phyloP scores from a whole-genome alignment of 1,140 invertebrate species.

The Drosophila takahashii region DNA sequence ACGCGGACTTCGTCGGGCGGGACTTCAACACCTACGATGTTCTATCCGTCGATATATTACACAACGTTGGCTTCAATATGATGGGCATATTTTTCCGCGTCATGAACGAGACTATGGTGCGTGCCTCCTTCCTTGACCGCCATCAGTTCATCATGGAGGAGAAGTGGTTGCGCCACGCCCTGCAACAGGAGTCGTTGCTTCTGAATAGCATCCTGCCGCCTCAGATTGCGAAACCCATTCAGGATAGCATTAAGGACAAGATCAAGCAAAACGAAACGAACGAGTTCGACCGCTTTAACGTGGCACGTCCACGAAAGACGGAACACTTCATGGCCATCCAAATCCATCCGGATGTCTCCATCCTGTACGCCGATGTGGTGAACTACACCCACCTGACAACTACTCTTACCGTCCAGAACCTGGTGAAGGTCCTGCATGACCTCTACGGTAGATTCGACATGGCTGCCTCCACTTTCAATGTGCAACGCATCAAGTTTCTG shows the following conservation, averaged over 20 bases:
- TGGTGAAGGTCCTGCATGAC: constrained; percentile 96
- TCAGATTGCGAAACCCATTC: constrained; percentile 92
- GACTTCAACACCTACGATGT: constrained; percentile 1
- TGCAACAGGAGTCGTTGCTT: constrained; percentile 93
- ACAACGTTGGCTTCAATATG: constrained; percentile 90
- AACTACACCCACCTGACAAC: constrained; percentile 97
- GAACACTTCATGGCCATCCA: constrained; percentile 93
- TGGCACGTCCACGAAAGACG: no score
- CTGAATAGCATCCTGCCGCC: constrained; percentile 94
- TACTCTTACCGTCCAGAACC: constrained; percentile 90
- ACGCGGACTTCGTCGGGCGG: not conserved
- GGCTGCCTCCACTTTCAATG: constrained; percentile 90
- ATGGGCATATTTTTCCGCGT: constrained; percentile 94
- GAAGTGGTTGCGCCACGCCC: constrained; percentile 91
- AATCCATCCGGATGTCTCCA: constrained; percentile 94
- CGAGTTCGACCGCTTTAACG: not conserved
- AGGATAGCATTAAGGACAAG: constrained; percentile 89
- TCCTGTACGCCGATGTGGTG: constrained; percentile 98
- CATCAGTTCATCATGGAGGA: constrained; percentile 93
- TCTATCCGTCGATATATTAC: constrained; percentile 88
- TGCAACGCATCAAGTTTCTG: constrained; percentile 94
- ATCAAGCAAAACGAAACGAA: constrained; percentile 85
- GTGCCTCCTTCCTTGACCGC: constrained; percentile 94
- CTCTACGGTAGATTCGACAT: constrained; percentile 97
- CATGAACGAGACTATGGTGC: constrained; percentile 93